Evolutionary conservation across 2,113 vertebrate species (phyloP).

Genomic region (Galemys pyrenaicus): DNA sequence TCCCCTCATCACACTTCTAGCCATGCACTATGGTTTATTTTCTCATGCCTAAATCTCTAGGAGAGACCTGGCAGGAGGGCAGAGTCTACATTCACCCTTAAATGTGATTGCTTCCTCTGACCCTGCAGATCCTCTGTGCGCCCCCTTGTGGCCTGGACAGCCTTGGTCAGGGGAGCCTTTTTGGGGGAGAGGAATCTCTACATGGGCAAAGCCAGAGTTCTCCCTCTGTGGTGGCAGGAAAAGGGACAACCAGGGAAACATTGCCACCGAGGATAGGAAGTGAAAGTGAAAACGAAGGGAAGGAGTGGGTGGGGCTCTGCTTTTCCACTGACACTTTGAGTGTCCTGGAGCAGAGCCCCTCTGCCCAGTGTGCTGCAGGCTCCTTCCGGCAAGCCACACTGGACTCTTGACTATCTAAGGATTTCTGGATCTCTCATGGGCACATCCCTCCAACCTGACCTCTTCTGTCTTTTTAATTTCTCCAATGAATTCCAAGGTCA

Average conservation of each 20-base stretch:
- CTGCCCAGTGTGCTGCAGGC: rapidly evolving
- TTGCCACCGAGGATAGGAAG: too few species aligned
- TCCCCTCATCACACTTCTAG: neutral
- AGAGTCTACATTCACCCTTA: neutral
- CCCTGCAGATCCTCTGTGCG: neutral
- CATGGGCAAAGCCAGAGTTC: neutral
- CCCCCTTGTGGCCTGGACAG: neutral
- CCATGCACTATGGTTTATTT: neutral
- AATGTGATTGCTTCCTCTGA: neutral
- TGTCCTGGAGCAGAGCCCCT: too few species aligned
- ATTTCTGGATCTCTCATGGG: neutral
- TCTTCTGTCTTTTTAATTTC: neutral
- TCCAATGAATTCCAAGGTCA: neutral
- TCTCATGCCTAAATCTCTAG: neutral
- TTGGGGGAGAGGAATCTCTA: too few species aligned
- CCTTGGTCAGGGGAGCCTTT: neutral
- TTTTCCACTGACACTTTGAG: neutral
- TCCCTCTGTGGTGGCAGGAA: neutral
- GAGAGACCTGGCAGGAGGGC: rapidly evolving
- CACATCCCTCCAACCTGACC: rapidly evolving
- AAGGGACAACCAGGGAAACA: rapidly evolving
- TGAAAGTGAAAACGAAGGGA: neutral
- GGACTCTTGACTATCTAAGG: too few species aligned
- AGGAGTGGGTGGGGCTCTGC: too few species aligned
- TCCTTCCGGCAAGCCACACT: neutral